Evolutionary conservation across 2,888 invertebrate genomes (phyloP), one percentile per base, ranked within the genome.

Genomic region (Noctua janthe): DNA sequence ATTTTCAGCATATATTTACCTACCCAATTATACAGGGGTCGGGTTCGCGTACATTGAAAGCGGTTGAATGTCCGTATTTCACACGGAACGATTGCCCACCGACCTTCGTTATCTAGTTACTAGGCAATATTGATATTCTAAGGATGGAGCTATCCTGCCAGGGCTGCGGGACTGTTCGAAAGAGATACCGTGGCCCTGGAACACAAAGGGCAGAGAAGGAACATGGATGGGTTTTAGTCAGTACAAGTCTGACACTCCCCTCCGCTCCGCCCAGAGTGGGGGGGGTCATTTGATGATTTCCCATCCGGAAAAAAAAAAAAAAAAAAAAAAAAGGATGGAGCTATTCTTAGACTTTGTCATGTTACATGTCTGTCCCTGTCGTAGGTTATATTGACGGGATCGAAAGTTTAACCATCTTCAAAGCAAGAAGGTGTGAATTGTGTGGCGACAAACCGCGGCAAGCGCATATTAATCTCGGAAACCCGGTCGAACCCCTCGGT

Each of bases 61-160:
- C 47, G 78, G 62, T 62, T 71, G 39, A 82, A 59, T 51, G 43
- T 39, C 35, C n/a, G 67, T 71, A 82, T 81, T 70, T 76, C 59
- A 71, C 77, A 35, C 59, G 35, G 13, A 47, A 59, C 17, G 43
- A 77, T 82, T 70, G 70, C 49, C 49, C 20, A 74, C 43, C 71
- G 72, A 72, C 47, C 67, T 72, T 70, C 23, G 39, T 29, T 39
- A 72, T 69, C n/a, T 72, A 49, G 74, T 84, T 80, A 71, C 39
- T 47, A 47, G 15, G 23, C 84, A 66, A 67, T 80, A 62, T 83
- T 66, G 70, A 71, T 73, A 78, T 83, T 73, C 29, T 51, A 64
- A 71, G 73, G 35, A 51, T 13, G 11, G n/a, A 64, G 74, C 66
- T 71, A 66, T 74, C n/a, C n/a, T n/a, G n/a, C n/a, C n/a, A n/a